Conservation (phyloP, 2,888 invertebrate genomes). For the Zhuqinia jingwanae region DNA sequence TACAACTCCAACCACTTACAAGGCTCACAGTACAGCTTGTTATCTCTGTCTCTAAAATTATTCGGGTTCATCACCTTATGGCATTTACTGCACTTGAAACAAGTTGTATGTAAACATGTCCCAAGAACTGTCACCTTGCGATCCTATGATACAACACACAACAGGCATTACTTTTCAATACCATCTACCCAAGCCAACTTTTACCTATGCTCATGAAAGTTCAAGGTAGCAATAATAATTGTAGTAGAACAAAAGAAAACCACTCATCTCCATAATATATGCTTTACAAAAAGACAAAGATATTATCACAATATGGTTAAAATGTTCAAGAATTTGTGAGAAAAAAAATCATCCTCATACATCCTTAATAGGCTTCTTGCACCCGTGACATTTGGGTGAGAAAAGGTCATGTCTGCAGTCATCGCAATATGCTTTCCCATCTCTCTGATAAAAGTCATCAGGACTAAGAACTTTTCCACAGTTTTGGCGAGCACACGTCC, state of each 20-base stretch:
- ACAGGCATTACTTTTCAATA: background rate
- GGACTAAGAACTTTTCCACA: constrained; percentile 75
- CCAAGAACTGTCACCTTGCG: constrained; percentile 74
- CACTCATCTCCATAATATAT: no score
- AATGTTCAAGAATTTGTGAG: background rate
- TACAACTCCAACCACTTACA: background rate
- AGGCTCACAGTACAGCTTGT: constrained; percentile 74
- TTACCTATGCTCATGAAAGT: constrained; percentile 2
- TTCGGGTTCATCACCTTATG: constrained; percentile 70
- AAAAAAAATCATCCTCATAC: constrained; percentile 42
- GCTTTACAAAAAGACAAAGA: no score
- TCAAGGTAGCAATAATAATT: background rate
- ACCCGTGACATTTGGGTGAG: constrained; percentile 75
- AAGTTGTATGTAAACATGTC: constrained; percentile 73
- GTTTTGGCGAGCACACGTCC: constrained; percentile 74
- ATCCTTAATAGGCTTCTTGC: constrained; percentile 75
- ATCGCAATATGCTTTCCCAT: constrained; percentile 77
- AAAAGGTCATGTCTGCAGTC: constrained; percentile 77
- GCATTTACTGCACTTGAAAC: constrained; percentile 77
- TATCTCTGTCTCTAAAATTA: constrained; percentile 75
- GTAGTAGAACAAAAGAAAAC: background rate
- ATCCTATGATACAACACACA: constrained; percentile 55
- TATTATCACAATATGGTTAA: no score
- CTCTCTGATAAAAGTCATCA: constrained; percentile 76
- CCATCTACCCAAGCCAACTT: background rate